phyloP scores from a whole-genome alignment of 2,888 invertebrate species.

The Prenolepis imparis region DNA sequence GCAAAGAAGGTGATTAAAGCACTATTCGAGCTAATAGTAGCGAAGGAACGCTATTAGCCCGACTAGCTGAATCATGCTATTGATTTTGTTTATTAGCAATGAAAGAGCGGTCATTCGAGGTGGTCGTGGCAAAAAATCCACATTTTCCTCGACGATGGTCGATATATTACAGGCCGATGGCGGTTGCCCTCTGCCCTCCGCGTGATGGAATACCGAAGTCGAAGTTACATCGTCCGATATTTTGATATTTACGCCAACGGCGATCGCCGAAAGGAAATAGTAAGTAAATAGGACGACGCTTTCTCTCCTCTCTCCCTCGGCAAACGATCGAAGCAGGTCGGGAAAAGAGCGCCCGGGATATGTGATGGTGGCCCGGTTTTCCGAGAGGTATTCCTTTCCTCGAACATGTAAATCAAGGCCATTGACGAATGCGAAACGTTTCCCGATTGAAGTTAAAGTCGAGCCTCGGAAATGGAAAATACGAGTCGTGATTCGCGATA shows the following conservation, averaged over 20 bases:
- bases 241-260: not conserved
- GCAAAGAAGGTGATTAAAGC: constrained; percentile 15
- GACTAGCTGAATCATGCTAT: not conserved
- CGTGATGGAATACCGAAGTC: not conserved
- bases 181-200: not conserved
- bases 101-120: not conserved
- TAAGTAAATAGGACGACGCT: not conserved
- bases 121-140: not conserved
- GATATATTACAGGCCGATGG: not conserved
- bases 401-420: not conserved
- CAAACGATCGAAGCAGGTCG: not conserved
- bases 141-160: not conserved
- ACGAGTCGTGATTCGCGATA: constrained; percentile 13
- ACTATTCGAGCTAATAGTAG: not conserved
- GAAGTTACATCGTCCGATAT: not conserved
- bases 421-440: constrained; percentile 11
- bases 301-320: not conserved
- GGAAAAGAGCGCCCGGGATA: not conserved
- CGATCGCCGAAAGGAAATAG: not conserved
- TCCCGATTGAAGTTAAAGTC: constrained; percentile 1
- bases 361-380: not conserved
- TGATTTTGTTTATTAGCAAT: constrained; percentile 6
- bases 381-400: not conserved
- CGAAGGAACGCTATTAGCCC: not conserved
- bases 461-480: not conserved